Evolutionary conservation across 2,888 invertebrate species (phyloP).

Genomic region (Ophion obscuratus): DNA sequence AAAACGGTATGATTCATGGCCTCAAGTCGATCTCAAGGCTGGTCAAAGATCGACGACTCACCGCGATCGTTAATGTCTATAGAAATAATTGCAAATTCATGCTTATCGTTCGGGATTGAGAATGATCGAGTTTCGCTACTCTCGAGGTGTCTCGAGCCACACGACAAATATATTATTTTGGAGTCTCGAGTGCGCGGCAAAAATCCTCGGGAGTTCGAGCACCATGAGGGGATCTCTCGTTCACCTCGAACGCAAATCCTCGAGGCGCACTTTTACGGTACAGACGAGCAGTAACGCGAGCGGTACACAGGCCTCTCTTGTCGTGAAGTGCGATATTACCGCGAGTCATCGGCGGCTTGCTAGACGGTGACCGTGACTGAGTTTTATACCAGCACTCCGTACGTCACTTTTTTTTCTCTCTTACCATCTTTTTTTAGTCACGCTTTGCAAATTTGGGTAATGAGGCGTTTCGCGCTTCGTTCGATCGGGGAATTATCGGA

Average conservation of each 20-base stretch:
- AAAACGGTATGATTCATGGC: too few relatives aligned
- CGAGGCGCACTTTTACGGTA: slow-evolving; percentile 69
- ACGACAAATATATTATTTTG: slow-evolving; percentile 53
- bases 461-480: slow-evolving; percentile 17
- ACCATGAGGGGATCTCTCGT: slow-evolving; percentile 71
- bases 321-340: slow-evolving; percentile 56
- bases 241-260: slow-evolving; percentile 74
- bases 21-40: too few relatives aligned
- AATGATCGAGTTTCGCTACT: slow-evolving; percentile 17
- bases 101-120: background rate
- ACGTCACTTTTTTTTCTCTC: slow-evolving; percentile 2
- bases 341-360: slow-evolving; percentile 57
- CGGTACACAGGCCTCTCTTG: slow-evolving; percentile 27
- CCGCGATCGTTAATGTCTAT: background rate
- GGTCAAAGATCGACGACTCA: too few relatives aligned
- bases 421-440: slow-evolving; percentile 41
- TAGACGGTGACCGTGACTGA: slow-evolving; percentile 58
- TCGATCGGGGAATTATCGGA: slow-evolving; percentile 27
- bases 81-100: slow-evolving; percentile 3
- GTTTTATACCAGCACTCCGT: slow-evolving; percentile 31
- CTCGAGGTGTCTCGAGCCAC: background rate
- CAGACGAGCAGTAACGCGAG: slow-evolving; percentile 25
- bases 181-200: slow-evolving; percentile 21
- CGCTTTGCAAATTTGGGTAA: slow-evolving; percentile 54
- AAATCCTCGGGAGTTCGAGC: slow-evolving; percentile 39